Evolutionary conservation across 2,888 invertebrate genomes (phyloP).

Genomic region (Metallyticus violacea): DNA sequence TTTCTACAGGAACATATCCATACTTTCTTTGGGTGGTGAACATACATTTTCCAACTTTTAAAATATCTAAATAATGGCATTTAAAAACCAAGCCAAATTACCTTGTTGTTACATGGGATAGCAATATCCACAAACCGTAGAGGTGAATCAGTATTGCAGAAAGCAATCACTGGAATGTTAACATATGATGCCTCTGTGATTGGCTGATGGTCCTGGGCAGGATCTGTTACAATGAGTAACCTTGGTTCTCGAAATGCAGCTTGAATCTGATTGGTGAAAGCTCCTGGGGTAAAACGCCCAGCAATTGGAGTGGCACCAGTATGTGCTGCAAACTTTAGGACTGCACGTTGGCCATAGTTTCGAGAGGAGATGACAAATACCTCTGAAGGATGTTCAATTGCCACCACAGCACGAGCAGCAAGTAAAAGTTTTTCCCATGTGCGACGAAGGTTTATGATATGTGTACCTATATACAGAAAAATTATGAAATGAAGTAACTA

Average conservation of each 20-base stretch:
- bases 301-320: slow-evolving; percentile 98
- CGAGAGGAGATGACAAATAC: slow-evolving; percentile 96
- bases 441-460: slow-evolving; percentile 93
- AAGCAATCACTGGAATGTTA: slow-evolving; percentile 98
- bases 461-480: slow-evolving; percentile 61
- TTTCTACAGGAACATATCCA: no score
- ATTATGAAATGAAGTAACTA: no score
- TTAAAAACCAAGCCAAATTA: slow-evolving; percentile 39
- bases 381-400: slow-evolving; percentile 96
- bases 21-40: no score
- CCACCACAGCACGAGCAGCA: slow-evolving; percentile 96
- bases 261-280: slow-evolving; percentile 93
- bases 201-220: slow-evolving; percentile 90
- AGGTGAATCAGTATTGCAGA: slow-evolving; percentile 97
- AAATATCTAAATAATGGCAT: no score
- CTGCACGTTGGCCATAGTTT: slow-evolving; percentile 93
- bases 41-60: no score
- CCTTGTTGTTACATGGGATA: slow-evolving; percentile 99
- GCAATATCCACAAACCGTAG: slow-evolving; percentile 96
- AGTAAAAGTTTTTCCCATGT: slow-evolving; percentile 98
- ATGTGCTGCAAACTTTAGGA: slow-evolving; percentile 96
- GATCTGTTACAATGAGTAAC: slow-evolving; percentile 93
- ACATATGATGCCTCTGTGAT: slow-evolving; percentile 99
- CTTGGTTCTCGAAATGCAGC: slow-evolving; percentile 98
- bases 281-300: slow-evolving; percentile 98